phyloP scores from a whole-genome alignment of 2,113 vertebrate genomes.

The Pseudonaja textilis region DNA sequence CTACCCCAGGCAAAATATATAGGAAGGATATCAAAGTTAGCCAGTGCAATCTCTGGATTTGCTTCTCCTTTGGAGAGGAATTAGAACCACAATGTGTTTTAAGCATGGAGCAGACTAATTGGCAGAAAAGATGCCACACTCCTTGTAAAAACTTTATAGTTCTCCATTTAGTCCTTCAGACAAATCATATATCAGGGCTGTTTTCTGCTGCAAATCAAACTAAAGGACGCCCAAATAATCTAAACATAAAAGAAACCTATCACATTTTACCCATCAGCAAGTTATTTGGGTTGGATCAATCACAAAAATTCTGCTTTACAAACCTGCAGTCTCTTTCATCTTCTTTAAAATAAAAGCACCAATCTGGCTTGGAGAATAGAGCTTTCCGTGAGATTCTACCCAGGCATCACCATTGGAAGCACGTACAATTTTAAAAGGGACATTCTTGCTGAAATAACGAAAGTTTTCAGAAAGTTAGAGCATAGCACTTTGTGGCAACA shows the following conservation, averaged over 20 bases:
- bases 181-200: neutral
- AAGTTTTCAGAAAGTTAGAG: constrained; percentile 12
- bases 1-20: neutral
- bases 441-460: constrained; percentile 84
- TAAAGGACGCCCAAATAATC: neutral
- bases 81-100: neutral
- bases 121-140: neutral
- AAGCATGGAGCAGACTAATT: neutral
- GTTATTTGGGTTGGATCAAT: neutral
- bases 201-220: neutral
- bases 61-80: neutral
- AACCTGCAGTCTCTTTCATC: constrained; percentile 99
- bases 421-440: constrained; percentile 94
- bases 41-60: neutral
- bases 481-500: neutral
- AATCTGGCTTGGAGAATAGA: constrained; percentile 95
- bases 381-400: constrained; percentile 94
- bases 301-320: constrained; percentile 15
- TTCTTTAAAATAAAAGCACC: constrained; percentile 97
- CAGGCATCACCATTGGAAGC: constrained; percentile 97
- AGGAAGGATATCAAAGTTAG: neutral
- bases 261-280: neutral
- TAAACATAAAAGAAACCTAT: neutral
- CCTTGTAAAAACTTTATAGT: neutral
- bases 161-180: neutral